Percentiles rank a stretch among this genome's conserved stretches.
phyloP scores from a whole-genome alignment of 1,140 invertebrate genomes.

The Drosophila carrolli region DNA sequence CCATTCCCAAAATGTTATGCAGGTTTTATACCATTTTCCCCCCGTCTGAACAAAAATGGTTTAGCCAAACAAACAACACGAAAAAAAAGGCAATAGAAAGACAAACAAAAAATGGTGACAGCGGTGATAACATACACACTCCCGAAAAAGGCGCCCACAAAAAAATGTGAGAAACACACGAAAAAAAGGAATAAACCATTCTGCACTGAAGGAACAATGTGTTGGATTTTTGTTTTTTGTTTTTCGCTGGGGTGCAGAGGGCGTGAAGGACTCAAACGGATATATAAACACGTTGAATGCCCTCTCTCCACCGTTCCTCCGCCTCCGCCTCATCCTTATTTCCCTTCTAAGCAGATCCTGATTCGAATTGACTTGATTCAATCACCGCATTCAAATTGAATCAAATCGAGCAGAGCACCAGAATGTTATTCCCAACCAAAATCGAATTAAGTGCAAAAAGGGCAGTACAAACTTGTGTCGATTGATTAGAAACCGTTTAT shows the following conservation, averaged over 20 bases:
- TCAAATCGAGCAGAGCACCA: slow-evolving; percentile 8
- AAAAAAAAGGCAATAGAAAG: slow-evolving; percentile 33
- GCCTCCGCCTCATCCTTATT: neutral
- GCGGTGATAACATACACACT: slow-evolving; percentile 68
- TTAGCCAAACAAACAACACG: slow-evolving; percentile 38
- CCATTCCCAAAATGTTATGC: slow-evolving; percentile 60
- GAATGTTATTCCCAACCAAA: slow-evolving; percentile 7
- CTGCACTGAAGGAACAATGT: slow-evolving; percentile 27
- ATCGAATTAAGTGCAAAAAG: slow-evolving; percentile 7
- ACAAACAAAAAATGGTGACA: slow-evolving; percentile 68
- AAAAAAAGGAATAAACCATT: slow-evolving; percentile 16
- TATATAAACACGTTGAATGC: slow-evolving; percentile 28
- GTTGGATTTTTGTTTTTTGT: neutral
- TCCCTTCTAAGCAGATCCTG: slow-evolving; percentile 6
- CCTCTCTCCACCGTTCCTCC: neutral
- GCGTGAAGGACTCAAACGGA: slow-evolving; percentile 22
- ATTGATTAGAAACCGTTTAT: slow-evolving; percentile 5
- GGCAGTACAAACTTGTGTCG: neutral
- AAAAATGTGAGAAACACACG: neutral
- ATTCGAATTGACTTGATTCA: slow-evolving; percentile 35
- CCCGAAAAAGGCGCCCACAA: neutral
- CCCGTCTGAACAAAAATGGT: slow-evolving; percentile 16
- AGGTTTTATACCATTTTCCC: slow-evolving; percentile 35
- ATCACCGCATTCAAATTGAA: slow-evolving; percentile 19
- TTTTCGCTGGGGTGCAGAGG: neutral